Conservation (phyloP, 2,888 invertebrate species). For the Linnaemya vulpina region DNA sequence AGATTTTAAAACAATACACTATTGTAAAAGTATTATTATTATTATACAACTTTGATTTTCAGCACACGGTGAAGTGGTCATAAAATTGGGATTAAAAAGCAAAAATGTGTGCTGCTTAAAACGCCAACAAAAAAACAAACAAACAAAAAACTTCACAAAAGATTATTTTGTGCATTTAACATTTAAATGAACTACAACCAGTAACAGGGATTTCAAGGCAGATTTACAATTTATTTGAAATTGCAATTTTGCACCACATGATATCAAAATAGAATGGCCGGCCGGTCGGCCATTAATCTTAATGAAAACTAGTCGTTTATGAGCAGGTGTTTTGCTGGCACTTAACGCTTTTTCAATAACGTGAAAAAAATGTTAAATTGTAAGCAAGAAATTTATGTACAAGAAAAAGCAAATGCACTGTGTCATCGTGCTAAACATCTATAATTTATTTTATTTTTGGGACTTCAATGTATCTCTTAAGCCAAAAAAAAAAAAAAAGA, state of each 20-base stretch:
- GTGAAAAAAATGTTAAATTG: neutral
- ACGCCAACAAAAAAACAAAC: neutral
- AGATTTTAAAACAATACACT: slow-evolving; percentile 53
- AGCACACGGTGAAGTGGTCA: slow-evolving; percentile 39
- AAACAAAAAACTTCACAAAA: slow-evolving; percentile 20
- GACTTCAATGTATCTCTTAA: too few relatives aligned
- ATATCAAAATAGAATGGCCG: slow-evolving; percentile 8
- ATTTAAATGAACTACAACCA: slow-evolving; percentile 25
- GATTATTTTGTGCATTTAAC: slow-evolving; percentile 20
- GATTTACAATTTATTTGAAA: slow-evolving; percentile 19
- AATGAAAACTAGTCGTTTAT: neutral
- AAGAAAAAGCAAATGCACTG: neutral
- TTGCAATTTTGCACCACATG: slow-evolving; percentile 27
- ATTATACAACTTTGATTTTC: slow-evolving; percentile 31
- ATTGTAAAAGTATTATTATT: slow-evolving; percentile 13
- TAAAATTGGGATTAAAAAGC: slow-evolving; percentile 50
- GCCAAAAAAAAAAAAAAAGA: too few relatives aligned
- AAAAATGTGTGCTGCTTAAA: neutral
- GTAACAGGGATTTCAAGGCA: slow-evolving; percentile 24
- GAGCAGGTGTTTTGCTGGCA: slow-evolving; percentile 10
- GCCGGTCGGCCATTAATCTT: slow-evolving; percentile 22
- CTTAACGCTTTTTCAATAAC: neutral
- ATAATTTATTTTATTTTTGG: too few relatives aligned
- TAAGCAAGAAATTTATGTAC: too few relatives aligned
- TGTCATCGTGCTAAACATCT: neutral